These are phyloP conservation scores for Thunnus albacares DNA, from an alignment of 2,797 vertebrate genomes.

Conservation along the genomic window DNA sequence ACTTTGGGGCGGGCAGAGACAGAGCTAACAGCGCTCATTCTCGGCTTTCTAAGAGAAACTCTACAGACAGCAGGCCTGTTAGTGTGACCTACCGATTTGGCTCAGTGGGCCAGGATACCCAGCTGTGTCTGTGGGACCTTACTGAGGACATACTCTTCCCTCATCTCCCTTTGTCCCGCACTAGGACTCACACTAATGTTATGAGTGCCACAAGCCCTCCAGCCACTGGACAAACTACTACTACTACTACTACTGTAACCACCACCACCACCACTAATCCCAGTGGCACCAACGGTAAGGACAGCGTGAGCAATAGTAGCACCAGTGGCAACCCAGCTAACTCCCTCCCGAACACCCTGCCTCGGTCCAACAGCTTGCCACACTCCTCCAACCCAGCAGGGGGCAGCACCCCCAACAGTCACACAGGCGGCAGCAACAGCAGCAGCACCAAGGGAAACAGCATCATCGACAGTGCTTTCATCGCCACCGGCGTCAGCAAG, in stretches of 20 bases:
- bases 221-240: slow-evolving; percentile 70
- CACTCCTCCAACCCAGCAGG: slow-evolving; percentile 92
- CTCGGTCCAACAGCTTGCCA: slow-evolving; percentile 97
- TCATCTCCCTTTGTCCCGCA: slow-evolving; percentile 96
- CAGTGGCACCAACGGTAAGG: slow-evolving; percentile 85
- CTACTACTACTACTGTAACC: slow-evolving; percentile 30
- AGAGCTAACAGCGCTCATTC: slow-evolving; percentile 94
- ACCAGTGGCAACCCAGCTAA: slow-evolving; percentile 85
- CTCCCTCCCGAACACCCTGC: slow-evolving; percentile 91
- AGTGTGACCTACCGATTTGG: slow-evolving; percentile 95
- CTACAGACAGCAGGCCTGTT: slow-evolving; percentile 95
- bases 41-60: slow-evolving; percentile 96
- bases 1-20: slow-evolving; percentile 87
- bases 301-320: slow-evolving; percentile 83
- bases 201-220: slow-evolving; percentile 96
- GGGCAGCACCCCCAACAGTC: slow-evolving; percentile 89
- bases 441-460: slow-evolving; percentile 84
- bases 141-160: slow-evolving; percentile 99
- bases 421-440: slow-evolving; percentile 90
- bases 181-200: slow-evolving; percentile 98
- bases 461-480: slow-evolving; percentile 90
- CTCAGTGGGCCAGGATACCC: slow-evolving; percentile 97
- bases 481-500: slow-evolving; percentile 95
- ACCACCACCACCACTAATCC: slow-evolving; percentile 61
- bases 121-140: slow-evolving; percentile 98